Evolutionary conservation across 2,888 invertebrate genomes (phyloP).

Genomic region (Xylota sylvarum): DNA sequence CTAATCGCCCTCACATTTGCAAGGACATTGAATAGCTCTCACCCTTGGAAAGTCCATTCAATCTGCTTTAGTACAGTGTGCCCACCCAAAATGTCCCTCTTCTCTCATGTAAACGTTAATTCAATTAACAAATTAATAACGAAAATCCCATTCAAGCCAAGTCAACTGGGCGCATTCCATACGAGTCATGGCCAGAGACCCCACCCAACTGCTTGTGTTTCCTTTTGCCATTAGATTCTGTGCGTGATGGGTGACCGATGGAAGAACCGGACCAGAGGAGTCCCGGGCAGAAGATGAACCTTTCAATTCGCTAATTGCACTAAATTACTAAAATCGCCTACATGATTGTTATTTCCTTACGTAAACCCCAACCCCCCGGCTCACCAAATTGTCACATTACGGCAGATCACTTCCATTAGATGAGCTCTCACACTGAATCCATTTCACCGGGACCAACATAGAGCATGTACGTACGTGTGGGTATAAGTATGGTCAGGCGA

Average conservation of each 20-base stretch:
- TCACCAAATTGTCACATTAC: constrained; percentile 57
- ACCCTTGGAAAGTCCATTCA: constrained; percentile 39
- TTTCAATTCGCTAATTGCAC: constrained; percentile 79
- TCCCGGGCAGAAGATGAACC: constrained; percentile 43
- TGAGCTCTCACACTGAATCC: constrained; percentile 28
- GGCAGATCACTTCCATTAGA: constrained; percentile 61
- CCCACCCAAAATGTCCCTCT: constrained; percentile 18
- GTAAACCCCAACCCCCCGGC: constrained; percentile 23
- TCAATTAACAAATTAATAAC: constrained; percentile 77
- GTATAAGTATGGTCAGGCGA: neutral
- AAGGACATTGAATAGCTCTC: constrained; percentile 63
- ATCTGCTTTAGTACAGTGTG: constrained; percentile 56
- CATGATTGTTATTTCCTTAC: constrained; percentile 67
- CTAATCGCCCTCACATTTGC: constrained; percentile 67
- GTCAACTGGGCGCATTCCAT: constrained; percentile 63
- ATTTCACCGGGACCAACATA: neutral
- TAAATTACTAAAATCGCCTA: constrained; percentile 78
- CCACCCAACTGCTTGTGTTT: constrained; percentile 41
- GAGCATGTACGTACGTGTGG: neutral
- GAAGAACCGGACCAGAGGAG: constrained; percentile 16
- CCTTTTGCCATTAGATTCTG: constrained; percentile 44
- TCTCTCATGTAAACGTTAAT: constrained; percentile 64
- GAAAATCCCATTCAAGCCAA: constrained; percentile 65
- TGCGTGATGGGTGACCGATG: constrained; percentile 54
- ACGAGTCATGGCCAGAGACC: constrained; percentile 24